These are phyloP conservation scores for Margaritifera margaritifera DNA, from an alignment of 2,888 invertebrate genomes.

Conservation along the genomic window DNA sequence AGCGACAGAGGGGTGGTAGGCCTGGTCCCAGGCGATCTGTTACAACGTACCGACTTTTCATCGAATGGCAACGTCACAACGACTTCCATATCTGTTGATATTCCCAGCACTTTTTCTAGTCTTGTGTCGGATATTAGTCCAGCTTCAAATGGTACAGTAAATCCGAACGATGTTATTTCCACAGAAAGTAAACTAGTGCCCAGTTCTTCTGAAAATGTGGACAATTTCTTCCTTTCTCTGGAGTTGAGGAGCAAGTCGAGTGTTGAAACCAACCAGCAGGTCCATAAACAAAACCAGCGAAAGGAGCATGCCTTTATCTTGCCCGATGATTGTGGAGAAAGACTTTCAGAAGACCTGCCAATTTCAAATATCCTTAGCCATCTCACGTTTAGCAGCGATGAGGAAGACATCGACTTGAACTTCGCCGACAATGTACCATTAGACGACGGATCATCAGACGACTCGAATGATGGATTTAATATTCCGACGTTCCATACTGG, in stretches of 20 bases:
- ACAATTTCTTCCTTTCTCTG: constrained; percentile 87
- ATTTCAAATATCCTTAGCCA: constrained; percentile 67
- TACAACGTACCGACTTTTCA: no score
- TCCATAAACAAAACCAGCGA: constrained; percentile 24
- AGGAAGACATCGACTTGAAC: constrained; percentile 57
- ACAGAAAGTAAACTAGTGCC: constrained; percentile 2
- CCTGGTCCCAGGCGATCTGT: no score
- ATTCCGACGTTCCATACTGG: constrained; percentile 65
- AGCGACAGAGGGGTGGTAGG: no score
- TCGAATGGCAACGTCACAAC: background rate
- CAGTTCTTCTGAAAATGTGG: constrained; percentile 37
- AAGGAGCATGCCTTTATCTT: constrained; percentile 26
- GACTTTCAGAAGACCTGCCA: constrained; percentile 46
- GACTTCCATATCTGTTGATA: constrained; percentile 20
- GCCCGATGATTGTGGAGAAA: constrained; percentile 15
- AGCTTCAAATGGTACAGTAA: constrained; percentile 18
- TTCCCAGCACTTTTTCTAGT: constrained; percentile 30
- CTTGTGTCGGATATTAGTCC: constrained; percentile 40
- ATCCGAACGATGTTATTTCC: constrained; percentile 39
- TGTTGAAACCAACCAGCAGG: constrained; percentile 13
- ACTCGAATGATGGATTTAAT: constrained; percentile 35
- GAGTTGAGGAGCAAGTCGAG: constrained; percentile 69
- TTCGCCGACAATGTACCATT: constrained; percentile 56
- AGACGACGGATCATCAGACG: constrained; percentile 54
- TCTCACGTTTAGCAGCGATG: constrained; percentile 68